phyloP scores from a whole-genome alignment of 2,797 vertebrate genomes.

The Cryptoprocta ferox region DNA sequence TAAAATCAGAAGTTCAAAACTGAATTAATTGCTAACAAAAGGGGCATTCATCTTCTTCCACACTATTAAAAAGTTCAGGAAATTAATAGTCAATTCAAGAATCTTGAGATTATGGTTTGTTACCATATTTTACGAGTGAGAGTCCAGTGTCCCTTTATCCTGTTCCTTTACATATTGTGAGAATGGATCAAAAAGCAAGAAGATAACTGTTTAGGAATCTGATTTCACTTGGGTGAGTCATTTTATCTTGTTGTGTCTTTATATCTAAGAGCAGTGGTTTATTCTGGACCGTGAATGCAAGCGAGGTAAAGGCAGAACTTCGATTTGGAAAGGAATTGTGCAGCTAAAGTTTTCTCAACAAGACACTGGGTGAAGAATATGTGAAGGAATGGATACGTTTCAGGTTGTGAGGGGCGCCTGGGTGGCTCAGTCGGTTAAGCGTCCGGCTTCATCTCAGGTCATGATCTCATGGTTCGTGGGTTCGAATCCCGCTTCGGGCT shows the following conservation, averaged over 20 bases:
- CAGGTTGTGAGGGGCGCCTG: too few species aligned
- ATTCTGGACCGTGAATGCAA: not conserved
- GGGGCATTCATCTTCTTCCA: not conserved
- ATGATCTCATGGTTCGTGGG: too few species aligned
- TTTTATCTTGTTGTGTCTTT: not conserved
- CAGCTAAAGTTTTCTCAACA: not conserved
- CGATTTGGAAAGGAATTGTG: not conserved
- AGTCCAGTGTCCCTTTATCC: not conserved
- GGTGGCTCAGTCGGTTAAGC: too few species aligned
- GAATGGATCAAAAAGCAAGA: not conserved
- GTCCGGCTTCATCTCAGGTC: too few species aligned
- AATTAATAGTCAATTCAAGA: slow-evolving; percentile 4
- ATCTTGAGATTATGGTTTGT: not conserved
- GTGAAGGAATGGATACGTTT: not conserved
- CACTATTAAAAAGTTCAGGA: slow-evolving; percentile 18
- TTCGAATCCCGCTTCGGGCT: too few species aligned
- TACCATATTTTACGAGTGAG: not conserved
- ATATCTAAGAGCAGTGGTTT: not conserved
- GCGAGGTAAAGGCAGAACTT: not conserved
- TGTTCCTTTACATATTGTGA: not conserved
- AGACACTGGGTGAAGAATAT: not conserved
- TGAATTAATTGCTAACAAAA: slow-evolving; percentile 37
- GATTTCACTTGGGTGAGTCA: not conserved
- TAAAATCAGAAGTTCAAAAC: slow-evolving; percentile 53
- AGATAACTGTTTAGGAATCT: not conserved